Conservation (phyloP, 2,113 vertebrate genomes). For the Atrichornis clamosus region DNA sequence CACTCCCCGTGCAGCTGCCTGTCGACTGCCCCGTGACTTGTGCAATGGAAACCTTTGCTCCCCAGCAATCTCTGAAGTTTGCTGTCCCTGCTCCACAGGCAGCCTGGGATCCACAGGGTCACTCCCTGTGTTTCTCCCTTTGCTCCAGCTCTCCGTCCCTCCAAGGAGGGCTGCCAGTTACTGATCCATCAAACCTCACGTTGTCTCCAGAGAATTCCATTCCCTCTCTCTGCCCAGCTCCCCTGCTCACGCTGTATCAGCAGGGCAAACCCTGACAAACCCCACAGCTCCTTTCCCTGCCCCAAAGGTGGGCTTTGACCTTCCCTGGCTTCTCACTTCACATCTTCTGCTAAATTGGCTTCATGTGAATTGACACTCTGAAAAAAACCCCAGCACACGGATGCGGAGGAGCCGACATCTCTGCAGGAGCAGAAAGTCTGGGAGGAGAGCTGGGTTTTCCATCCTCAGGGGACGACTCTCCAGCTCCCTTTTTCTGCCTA, state of each 20-base stretch:
- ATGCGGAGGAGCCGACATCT: rapidly evolving
- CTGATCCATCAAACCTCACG: not conserved
- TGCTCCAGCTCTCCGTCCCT: not conserved
- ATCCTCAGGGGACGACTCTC: not conserved
- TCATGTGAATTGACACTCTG: not conserved
- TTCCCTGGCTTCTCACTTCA: not conserved
- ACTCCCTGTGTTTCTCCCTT: not conserved
- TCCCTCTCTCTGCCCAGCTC: not conserved
- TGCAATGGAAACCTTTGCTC: not conserved
- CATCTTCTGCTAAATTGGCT: not conserved
- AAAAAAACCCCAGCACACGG: not conserved
- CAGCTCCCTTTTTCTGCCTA: not conserved
- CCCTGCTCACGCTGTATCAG: not conserved
- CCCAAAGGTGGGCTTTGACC: not conserved
- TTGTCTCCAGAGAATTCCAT: not conserved
- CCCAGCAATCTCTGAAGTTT: not conserved
- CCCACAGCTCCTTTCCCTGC: not conserved
- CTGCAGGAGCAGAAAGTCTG: not conserved
- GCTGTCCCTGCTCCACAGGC: not conserved
- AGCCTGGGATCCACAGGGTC: not conserved
- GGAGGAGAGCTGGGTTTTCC: not conserved
- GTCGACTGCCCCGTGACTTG: not conserved
- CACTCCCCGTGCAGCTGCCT: not conserved
- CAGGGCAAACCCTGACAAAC: not conserved
- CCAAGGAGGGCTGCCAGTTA: not conserved